Evolutionary conservation across 2,888 invertebrate species (phyloP), one percentile per base, ranked within the genome.

Genomic region (Amphimallon solstitiale): DNA sequence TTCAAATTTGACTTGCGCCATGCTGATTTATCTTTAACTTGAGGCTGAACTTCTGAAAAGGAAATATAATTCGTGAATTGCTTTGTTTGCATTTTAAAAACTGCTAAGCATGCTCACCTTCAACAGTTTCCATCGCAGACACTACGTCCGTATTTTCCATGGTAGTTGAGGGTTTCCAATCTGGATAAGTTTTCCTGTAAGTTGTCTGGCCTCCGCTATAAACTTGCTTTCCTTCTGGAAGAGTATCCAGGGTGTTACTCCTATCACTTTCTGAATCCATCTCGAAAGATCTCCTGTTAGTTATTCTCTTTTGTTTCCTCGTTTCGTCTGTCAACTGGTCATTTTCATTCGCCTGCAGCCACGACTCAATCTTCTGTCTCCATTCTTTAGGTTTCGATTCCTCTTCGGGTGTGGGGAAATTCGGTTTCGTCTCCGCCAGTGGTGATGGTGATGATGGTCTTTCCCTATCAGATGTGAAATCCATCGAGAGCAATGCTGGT

Each of bases 311-410:
- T 77, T 88, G 86, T 74, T 88, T 87, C 74, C 89, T 87, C 69
- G 89, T 85, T 73, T 91, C 90, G 72, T 91, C 90, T 70, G 87
- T 89, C 71, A 88, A 87, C 75, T 88, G 88, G 80, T 92, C 93
- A 78, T 90, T 92, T 79, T 93, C 93, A 83, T 93, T 94, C 65
- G 93, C 93, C 72, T 93, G 90, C 69, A 95, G 84, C 95, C 95
- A 95, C 4, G 93, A 93, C 81, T 95, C 94, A 77, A 95, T 95
- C 81, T 95, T 94, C 80, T 94, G 92, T 52, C 92, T 86, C 93
- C 94, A 94, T 78, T 94, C 93, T 83, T 91, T 92, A 73, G 81
- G 79, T 72, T 77, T 80, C 1, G 67, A 29, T 84, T 87, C 82
- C 80, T 87, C 84, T 85, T 87, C 72, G 84, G 88, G 83, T 84